A percentile compares a stretch with the other conserved stretches of the same genome.
Evolutionary conservation across 2,888 invertebrate genomes (phyloP).

Genomic region (Lycophotia porphyrea): DNA sequence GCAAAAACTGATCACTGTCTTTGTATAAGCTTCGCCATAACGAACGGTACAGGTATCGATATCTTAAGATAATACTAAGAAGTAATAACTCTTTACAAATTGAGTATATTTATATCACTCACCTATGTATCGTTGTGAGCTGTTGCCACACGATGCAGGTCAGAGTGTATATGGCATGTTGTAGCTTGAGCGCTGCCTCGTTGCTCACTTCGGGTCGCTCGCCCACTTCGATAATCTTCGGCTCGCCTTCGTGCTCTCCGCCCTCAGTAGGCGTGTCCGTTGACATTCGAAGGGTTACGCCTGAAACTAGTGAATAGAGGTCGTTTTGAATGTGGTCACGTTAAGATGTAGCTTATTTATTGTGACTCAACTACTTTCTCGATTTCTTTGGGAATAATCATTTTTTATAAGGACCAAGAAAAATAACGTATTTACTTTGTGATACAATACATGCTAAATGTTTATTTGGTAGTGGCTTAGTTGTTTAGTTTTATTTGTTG

Average conservation of each 20-base stretch:
- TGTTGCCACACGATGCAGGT: constrained; percentile 97
- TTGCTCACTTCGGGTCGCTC: constrained; percentile 69
- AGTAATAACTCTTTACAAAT: too few species aligned
- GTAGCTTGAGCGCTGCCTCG: constrained; percentile 94
- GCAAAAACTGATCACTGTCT: background rate
- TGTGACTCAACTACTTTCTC: background rate
- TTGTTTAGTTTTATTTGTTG: background rate
- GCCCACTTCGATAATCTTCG: constrained; percentile 42
- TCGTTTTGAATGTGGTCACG: too few species aligned
- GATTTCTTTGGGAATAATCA: background rate
- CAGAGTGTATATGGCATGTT: constrained; percentile 96
- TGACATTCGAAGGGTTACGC: constrained; percentile 78
- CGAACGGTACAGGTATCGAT: too few species aligned
- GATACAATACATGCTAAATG: background rate
- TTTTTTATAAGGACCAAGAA: background rate
- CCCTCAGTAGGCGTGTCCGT: constrained; percentile 79
- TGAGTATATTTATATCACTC: constrained; percentile 18
- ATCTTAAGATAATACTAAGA: too few species aligned
- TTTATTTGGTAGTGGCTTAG: background rate
- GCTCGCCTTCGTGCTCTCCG: constrained; percentile 42
- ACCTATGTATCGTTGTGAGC: constrained; percentile 96
- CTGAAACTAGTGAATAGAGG: constrained; percentile 55
- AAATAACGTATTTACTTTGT: background rate
- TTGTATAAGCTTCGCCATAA: background rate
- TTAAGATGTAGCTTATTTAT: background rate